Evolutionary conservation across 2,113 vertebrate species (phyloP).

Genomic region (Alethe castanea): DNA sequence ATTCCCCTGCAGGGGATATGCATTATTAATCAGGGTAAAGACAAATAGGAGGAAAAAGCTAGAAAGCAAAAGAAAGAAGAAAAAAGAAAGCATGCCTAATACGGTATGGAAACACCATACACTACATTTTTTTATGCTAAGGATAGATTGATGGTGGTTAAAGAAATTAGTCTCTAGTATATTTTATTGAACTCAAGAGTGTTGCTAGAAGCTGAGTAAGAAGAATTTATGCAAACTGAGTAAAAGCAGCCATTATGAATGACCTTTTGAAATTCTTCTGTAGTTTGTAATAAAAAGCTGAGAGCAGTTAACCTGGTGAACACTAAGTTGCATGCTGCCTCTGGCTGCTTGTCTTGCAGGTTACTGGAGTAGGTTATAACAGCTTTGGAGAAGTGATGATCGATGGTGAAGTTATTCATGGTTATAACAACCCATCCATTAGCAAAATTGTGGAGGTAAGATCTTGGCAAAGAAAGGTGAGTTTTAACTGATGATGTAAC

Average conservation of each 20-base stretch:
- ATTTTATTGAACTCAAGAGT: background rate
- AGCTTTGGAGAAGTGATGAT: slow-evolving; percentile 87
- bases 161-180: background rate
- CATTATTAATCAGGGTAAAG: background rate
- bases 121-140: background rate
- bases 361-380: slow-evolving; percentile 96
- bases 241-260: background rate
- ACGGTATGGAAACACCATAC: background rate
- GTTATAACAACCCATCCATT: slow-evolving; percentile 87
- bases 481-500: background rate
- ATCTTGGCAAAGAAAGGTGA: background rate
- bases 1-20: background rate
- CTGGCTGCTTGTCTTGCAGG: slow-evolving; percentile 71
- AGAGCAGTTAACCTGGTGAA: background rate
- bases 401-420: slow-evolving; percentile 89
- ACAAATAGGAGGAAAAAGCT: background rate
- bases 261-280: background rate
- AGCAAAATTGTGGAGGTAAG: slow-evolving; percentile 92
- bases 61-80: background rate
- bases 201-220: background rate
- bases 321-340: background rate
- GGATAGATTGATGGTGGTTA: background rate
- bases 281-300: background rate
- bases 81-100: background rate
- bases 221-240: background rate